Evolutionary conservation across 2,888 invertebrate species (phyloP).

Genomic region (Bugula neritina): DNA sequence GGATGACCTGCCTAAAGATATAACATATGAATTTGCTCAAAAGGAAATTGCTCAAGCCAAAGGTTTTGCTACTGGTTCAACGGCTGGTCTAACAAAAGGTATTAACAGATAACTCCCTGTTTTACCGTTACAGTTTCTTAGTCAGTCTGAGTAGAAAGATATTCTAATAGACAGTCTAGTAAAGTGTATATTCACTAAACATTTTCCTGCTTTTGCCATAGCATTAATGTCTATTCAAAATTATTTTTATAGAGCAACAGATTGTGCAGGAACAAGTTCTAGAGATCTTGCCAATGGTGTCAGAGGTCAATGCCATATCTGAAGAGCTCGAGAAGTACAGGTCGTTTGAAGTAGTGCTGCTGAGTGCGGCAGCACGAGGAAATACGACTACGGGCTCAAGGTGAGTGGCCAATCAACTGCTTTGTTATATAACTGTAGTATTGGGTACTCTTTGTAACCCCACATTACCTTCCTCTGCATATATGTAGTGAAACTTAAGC

Average conservation of each 20-base stretch:
- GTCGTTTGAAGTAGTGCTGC: conserved; percentile 53
- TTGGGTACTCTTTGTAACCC: too few species aligned
- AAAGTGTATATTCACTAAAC: too few species aligned
- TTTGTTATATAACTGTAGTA: background rate
- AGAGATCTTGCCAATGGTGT: conserved; percentile 53
- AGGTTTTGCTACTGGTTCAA: conserved; percentile 47
- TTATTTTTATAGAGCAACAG: conserved; percentile 49
- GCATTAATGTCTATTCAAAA: too few species aligned
- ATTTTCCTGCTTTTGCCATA: too few species aligned
- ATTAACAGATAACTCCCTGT: too few species aligned
- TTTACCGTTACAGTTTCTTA: too few species aligned
- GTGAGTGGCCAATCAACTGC: background rate
- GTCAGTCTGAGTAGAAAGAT: too few species aligned
- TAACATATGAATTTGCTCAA: conserved; percentile 54
- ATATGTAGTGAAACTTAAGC: too few species aligned
- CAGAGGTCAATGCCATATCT: conserved; percentile 54
- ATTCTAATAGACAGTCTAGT: too few species aligned
- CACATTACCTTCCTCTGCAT: too few species aligned
- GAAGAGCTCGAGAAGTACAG: conserved; percentile 53
- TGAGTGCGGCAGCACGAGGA: conserved; percentile 33
- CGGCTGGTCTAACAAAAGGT: conserved; percentile 51
- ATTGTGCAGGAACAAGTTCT: conserved; percentile 53
- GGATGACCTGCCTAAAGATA: conserved; percentile 41
- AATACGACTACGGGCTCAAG: background rate
- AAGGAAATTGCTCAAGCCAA: conserved; percentile 54